Evolutionary conservation across 2,888 invertebrate species (phyloP), one percentile per base, ranked within the genome.

Genomic region (Athalia rosae): DNA sequence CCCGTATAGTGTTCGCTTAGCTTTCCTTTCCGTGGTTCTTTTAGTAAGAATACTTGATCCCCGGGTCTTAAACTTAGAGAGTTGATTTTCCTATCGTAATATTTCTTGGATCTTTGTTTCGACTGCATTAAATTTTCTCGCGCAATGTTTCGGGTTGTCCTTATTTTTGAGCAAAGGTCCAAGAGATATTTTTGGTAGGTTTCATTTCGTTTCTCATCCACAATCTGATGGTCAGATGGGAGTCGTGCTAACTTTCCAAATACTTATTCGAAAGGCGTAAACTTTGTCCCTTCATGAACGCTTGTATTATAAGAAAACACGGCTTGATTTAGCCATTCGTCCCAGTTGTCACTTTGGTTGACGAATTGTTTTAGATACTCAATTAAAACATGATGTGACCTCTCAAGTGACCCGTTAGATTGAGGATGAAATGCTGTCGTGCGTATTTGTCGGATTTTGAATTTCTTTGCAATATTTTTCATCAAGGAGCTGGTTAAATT

Each of bases 361-460:
- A 62, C 9, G 9, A 41, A 62, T 28, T 62, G 62, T 62, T 62
- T 62, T 28, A 62, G 13, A 11, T 62, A 62, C 28, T 62, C 62
- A 13, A 11, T 62, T 66, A 50, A 50, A 50, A 62, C 62, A 8
- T 62, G 62, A 28, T 62, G 43, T 3, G 62, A 62, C 8, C 62
- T 15, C 15, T 62, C 62, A 28, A 62, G 13, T 5, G 41, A 41
- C 15, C 62, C 62, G 13, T 62, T 62, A 6, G 62, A 62, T 9
- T 62, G 62, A n/a, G 62, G 62, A 8, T 62, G 62, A 3, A 62
- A 62, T 28, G 41, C 62, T 11, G 62, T 62, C 4, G 62, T 62
- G 4, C 43, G 13, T 28, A 74, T n/a, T 74, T 41, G 74, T 61
- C 59, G 56, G 58, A 74, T 74, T 74, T 59, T 61, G 28, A 28